Evolutionary conservation across 2,113 vertebrate species (phyloP).

Genomic region (Oreochromis aureus): DNA sequence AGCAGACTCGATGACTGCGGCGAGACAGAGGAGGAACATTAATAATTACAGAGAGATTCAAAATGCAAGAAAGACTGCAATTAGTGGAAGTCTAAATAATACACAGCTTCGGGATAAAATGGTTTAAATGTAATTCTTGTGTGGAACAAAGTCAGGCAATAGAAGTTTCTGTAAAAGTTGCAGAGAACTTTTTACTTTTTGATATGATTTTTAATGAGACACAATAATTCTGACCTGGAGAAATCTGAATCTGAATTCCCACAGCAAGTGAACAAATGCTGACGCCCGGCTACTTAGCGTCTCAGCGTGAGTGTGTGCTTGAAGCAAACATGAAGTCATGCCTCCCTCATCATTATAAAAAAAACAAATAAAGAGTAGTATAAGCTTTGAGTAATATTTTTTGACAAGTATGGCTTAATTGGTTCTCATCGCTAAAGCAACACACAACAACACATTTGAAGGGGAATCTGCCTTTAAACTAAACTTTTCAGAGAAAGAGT

Average conservation of each 20-base stretch:
- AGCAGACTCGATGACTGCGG: background rate
- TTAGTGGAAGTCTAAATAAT: conserved; percentile 59
- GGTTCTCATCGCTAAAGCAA: background rate
- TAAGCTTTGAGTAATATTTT: background rate
- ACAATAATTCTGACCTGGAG: background rate
- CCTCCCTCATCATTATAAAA: background rate
- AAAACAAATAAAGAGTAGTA: background rate
- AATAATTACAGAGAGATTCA: conserved; percentile 59
- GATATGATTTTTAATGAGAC: background rate
- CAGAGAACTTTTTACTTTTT: conserved; percentile 11
- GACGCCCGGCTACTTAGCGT: background rate
- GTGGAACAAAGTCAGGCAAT: conserved; percentile 2
- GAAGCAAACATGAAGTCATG: background rate
- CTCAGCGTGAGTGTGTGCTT: background rate
- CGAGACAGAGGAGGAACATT: conserved; percentile 30
- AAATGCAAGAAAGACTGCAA: conserved; percentile 56
- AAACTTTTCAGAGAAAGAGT: background rate
- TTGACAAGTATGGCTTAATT: background rate
- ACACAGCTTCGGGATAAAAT: conserved; percentile 40
- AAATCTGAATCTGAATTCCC: background rate
- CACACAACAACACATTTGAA: background rate
- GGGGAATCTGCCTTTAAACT: background rate
- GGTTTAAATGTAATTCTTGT: conserved; percentile 19
- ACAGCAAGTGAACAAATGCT: background rate
- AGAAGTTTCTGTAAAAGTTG: conserved; percentile 9